Evolutionary conservation across 92 coral and sea anemone genomes (phyloP), one percentile per base, ranked within the genome.

Genomic region (Plumapathes pennacea): DNA sequence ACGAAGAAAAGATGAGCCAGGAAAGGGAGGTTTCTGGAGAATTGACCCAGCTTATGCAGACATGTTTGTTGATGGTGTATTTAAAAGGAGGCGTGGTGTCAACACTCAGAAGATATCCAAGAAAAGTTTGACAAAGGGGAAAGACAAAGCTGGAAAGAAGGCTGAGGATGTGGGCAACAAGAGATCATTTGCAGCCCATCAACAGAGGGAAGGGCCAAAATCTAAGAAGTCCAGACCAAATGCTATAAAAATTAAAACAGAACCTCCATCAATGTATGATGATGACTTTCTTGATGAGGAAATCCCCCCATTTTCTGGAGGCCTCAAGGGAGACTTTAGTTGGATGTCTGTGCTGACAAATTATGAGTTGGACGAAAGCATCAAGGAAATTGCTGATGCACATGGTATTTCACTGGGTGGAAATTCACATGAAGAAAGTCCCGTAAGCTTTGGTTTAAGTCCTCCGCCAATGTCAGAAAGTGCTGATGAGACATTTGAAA

Each of bases 11-110:
- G 95, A 88, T 58, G 98, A 92, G 23, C 98, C 98, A 0, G 98
- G 98, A 6, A 92, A 92, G 32, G 98, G 98, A 0, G 96, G 98
- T 0, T 92, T 88, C 44, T 92, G 98, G 98, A 84, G 79, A 57
- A 88, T 92, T 14, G 98, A 92, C 43, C 96, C 96, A 27, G 89
- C 96, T 1, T 92, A 88, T 43, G 98, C 94, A 36, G 98, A 92
- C 69, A 92, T 92, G 98, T 92, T 92, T 74, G 98, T 88, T 1
- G 98, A 92, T 49, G 98, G 98, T 12, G 96, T 88, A 10, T 92
- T 92, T 68, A 88, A 88, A 57, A 60, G 98, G 42, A 76, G 98
- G 6, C 75, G 98, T 34, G 95, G 95, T 10, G 88, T 87, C 20
- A 92, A 82, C 64, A 88, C 98, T 7, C 83, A 89, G 76, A 92